A percentile compares a stretch with the other conserved stretches of the same genome.
Evolutionary conservation across 2,113 vertebrate genomes (phyloP).

Genomic region (Falco punctatus): DNA sequence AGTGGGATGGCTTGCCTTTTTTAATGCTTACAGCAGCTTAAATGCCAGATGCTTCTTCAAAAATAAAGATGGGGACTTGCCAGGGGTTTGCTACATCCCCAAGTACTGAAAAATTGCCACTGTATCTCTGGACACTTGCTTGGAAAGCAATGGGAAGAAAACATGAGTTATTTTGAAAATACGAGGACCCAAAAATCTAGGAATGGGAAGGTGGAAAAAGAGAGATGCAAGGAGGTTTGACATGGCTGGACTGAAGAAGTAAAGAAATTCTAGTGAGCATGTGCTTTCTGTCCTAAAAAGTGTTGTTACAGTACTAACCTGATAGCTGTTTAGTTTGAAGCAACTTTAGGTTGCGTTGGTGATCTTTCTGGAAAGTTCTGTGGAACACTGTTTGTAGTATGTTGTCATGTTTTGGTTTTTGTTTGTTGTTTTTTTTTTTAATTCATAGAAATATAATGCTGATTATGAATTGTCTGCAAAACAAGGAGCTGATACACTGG

Average conservation of each 20-base stretch:
- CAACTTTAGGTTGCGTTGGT: background rate
- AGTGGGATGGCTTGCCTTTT: background rate
- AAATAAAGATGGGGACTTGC: background rate
- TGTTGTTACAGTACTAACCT: background rate
- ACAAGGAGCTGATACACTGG: slow-evolving; percentile 95
- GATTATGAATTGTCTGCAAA: slow-evolving; percentile 93
- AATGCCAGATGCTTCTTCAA: background rate
- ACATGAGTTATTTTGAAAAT: background rate
- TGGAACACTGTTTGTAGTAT: background rate
- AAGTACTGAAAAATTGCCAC: background rate
- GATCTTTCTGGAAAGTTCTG: background rate
- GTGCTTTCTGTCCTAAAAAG: background rate
- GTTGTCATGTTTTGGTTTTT: background rate
- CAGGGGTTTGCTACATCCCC: background rate
- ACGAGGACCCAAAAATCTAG: background rate
- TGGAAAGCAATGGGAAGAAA: background rate
- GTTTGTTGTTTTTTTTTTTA: slow-evolving; percentile 6
- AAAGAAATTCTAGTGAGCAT: background rate
- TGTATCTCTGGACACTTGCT: background rate
- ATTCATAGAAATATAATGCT: slow-evolving; percentile 88
- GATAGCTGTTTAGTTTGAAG: background rate
- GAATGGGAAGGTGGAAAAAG: background rate
- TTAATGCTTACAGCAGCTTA: background rate
- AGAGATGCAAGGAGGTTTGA: background rate
- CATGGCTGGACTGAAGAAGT: background rate